phyloP scores from a whole-genome alignment of 1,140 invertebrate species.

The Aphaenogaster ashmeadi region DNA sequence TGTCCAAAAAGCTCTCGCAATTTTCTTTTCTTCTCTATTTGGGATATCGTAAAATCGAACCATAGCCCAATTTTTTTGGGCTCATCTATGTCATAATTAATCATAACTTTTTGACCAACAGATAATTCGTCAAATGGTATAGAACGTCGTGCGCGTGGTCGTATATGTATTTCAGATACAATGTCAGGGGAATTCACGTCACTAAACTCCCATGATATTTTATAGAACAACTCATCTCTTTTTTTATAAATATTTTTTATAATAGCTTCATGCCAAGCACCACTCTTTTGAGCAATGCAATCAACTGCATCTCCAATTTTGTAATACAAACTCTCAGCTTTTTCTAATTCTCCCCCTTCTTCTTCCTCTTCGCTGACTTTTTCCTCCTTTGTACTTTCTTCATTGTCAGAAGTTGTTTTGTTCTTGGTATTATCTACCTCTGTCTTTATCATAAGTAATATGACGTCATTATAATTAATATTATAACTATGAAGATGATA shows the following conservation, averaged over 20 bases:
- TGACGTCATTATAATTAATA: slow-evolving; percentile 93
- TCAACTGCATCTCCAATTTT: slow-evolving; percentile 92
- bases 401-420: slow-evolving; percentile 56
- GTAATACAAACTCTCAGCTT: slow-evolving; percentile 88
- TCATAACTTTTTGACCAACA: slow-evolving; percentile 90
- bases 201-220: slow-evolving; percentile 86
- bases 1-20: slow-evolving; percentile 79
- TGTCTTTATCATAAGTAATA: slow-evolving; percentile 88
- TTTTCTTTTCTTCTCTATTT: slow-evolving; percentile 76
- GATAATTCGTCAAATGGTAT: slow-evolving; percentile 89
- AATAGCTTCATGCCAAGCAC: slow-evolving; percentile 90
- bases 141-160: slow-evolving; percentile 89
- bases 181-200: slow-evolving; percentile 82
- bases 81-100: slow-evolving; percentile 93
- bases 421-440: slow-evolving; percentile 72
- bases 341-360: slow-evolving; percentile 46
- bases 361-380: slow-evolving; percentile 38
- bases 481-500: slow-evolving; percentile 93
- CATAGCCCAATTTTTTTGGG: slow-evolving; percentile 91
- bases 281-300: slow-evolving; percentile 87
- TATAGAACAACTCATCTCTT: slow-evolving; percentile 83
- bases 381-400: slow-evolving; percentile 30
- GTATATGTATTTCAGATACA: slow-evolving; percentile 88
- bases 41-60: slow-evolving; percentile 90
- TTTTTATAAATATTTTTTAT: slow-evolving; percentile 86